Base-by-base conservation (phyloP, 2,888 invertebrate species). In the Eristalis intricaria region DNA sequence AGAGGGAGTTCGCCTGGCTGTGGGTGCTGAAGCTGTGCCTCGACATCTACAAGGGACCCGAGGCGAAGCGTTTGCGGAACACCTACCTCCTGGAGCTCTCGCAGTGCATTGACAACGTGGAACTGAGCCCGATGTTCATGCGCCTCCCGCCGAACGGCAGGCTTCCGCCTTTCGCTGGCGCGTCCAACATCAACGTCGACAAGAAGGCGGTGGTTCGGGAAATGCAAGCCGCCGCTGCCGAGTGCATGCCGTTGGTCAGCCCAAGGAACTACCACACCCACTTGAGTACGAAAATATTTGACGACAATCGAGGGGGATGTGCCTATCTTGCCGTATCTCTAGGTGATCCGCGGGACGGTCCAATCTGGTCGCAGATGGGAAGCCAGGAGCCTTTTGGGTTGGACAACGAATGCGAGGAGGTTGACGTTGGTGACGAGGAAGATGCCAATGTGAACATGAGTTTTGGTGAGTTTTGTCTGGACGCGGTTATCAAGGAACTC, bases 401-500 rank as follows among this genome's bases (percentile, higher is more conserved):
- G 22, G 32, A 32, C 29, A 15, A n/a, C 13, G 35, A 22, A 56
- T 10, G 23, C 32, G 38, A 26, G 7, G 26, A 32, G 7, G 40
- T 7, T 38, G 63, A 68, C 4, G 3, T 19, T 0, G 70, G 23
- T 19, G 76, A 26, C 0, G n/a, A 23, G 2, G 65, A 83, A 1
- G 70, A 81, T 43, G 81, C 84, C 11, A 56, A 29, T 7, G 40
- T 35, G 7, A 81, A 74, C 63, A 8, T 35, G 15, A 10, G 23
- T 3, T 84, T 80, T 29, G 76, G 76, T 58, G 60, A 60, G 88
- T 68, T 70, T 56, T 58, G 85, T 11, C 71, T 91, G n/a, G 58
- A 89, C 0, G 89, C 90, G 0, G 91, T 92, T 40, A 85, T 76
- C 7, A 38, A 64, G 0, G 92, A 93, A 40, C 19, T 93, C 2